Evolutionary conservation across 2,797 vertebrate species (phyloP).

Genomic region (Schizothorax lantsangensis): DNA sequence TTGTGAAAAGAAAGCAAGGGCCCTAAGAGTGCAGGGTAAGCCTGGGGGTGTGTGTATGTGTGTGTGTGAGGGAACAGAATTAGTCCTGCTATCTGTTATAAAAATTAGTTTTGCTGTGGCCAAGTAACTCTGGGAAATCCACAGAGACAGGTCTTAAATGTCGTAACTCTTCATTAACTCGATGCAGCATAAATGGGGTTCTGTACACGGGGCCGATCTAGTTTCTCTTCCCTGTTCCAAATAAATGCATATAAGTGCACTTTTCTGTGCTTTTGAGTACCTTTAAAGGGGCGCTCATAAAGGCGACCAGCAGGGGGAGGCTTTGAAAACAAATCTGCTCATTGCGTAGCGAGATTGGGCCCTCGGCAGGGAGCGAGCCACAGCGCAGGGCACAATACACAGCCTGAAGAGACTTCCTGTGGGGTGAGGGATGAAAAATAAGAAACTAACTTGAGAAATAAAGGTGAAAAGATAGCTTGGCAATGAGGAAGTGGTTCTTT

Average conservation of each 20-base stretch:
- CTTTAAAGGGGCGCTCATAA: constrained; percentile 60
- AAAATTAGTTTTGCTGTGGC: constrained; percentile 61
- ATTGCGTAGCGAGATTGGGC: constrained; percentile 54
- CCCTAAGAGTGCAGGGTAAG: constrained; percentile 51
- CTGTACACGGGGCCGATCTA: constrained; percentile 50
- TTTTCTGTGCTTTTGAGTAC: constrained; percentile 62
- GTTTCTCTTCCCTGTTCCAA: constrained; percentile 74
- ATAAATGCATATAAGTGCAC: constrained; percentile 64
- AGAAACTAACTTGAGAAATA: constrained; percentile 36
- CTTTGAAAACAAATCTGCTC: constrained; percentile 64
- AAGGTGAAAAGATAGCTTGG: constrained; percentile 25
- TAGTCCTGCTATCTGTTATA: no score
- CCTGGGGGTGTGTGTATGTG: constrained; percentile 35
- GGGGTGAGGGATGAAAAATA: constrained; percentile 50
- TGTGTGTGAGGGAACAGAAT: constrained; percentile 53
- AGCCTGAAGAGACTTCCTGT: constrained; percentile 59
- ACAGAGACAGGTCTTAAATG: constrained; percentile 56
- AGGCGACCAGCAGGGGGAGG: constrained; percentile 56
- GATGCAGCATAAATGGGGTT: constrained; percentile 49
- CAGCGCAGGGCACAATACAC: constrained; percentile 34
- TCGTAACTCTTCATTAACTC: constrained; percentile 47
- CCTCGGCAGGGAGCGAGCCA: constrained; percentile 42
- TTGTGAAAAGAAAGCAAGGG: constrained; percentile 56
- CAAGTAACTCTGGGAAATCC: constrained; percentile 58
- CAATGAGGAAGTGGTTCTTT: not conserved